Evolutionary conservation across 1,140 invertebrate species (phyloP).

Genomic region (Platorchestia sp.): DNA sequence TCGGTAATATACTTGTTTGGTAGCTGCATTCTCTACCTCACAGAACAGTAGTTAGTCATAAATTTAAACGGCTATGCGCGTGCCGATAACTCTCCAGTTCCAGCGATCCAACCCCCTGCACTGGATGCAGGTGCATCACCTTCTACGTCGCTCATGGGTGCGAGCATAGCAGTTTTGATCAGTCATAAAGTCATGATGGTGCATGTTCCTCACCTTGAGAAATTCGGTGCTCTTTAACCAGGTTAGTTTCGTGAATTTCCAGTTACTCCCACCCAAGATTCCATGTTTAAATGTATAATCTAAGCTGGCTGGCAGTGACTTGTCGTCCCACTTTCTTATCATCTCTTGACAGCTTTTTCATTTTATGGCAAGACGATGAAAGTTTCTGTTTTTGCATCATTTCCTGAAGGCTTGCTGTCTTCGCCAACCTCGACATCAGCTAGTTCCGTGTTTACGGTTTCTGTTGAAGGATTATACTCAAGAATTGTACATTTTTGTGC

Average conservation of each 20-base stretch:
- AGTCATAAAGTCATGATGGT: neutral
- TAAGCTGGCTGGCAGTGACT: neutral
- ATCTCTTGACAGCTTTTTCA: neutral
- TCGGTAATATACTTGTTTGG: neutral
- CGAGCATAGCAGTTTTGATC: neutral
- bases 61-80: neutral
- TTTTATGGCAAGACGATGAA: neutral
- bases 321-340: neutral
- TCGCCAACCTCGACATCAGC: neutral
- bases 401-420: neutral
- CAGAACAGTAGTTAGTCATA: neutral
- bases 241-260: neutral
- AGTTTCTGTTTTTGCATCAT: neutral
- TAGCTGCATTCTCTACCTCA: neutral
- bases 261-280: neutral
- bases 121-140: neutral
- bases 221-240: too few relatives aligned
- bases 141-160: neutral
- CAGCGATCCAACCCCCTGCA: neutral
- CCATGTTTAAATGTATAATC: neutral
- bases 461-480: neutral
- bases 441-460: neutral
- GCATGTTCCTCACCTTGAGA: neutral
- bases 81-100: neutral
- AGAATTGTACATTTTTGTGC: neutral